Percentiles rank a stretch among this genome's conserved stretches.
Evolutionary conservation across 2,797 vertebrate genomes (phyloP).

Genomic region (Eutrigla gurnardus): DNA sequence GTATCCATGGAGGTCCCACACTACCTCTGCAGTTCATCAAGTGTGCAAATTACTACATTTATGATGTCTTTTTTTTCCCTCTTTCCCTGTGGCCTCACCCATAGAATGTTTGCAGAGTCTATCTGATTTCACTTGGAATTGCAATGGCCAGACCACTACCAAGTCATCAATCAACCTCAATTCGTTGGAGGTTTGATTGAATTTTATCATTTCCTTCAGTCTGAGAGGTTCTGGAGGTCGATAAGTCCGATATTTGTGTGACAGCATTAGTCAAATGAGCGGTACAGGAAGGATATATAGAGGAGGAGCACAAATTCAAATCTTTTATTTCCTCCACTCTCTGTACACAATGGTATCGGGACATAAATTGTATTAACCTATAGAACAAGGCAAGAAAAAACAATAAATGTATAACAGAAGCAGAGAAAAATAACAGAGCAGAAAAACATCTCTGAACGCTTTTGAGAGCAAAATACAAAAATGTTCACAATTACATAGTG

Average conservation of each 20-base stretch:
- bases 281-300: constrained; percentile 47
- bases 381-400: constrained; percentile 20
- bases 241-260: constrained; percentile 57
- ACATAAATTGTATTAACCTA: constrained; percentile 31
- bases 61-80: constrained; percentile 33
- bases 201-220: constrained; percentile 71
- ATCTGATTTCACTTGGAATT: constrained; percentile 78
- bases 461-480: constrained; percentile 35
- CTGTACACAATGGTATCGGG: constrained; percentile 12
- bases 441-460: constrained; percentile 27
- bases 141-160: constrained; percentile 68
- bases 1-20: constrained; percentile 35
- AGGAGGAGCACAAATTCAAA: constrained; percentile 38
- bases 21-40: constrained; percentile 64
- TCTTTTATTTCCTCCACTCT: constrained; percentile 27
- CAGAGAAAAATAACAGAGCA: constrained; percentile 2
- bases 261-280: constrained; percentile 66
- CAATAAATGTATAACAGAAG: constrained; percentile 23
- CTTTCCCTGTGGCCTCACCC: constrained; percentile 42
- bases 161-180: constrained; percentile 76
- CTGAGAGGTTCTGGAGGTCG: constrained; percentile 58
- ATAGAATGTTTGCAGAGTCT: constrained; percentile 50
- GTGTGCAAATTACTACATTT: constrained; percentile 61
- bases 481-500: constrained; percentile 42
- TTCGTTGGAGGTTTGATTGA: constrained; percentile 72